Percentiles rank a stretch among this genome's conserved stretches.
phyloP scores from a whole-genome alignment of 2,797 vertebrate species.

The Gallirallus australis region DNA sequence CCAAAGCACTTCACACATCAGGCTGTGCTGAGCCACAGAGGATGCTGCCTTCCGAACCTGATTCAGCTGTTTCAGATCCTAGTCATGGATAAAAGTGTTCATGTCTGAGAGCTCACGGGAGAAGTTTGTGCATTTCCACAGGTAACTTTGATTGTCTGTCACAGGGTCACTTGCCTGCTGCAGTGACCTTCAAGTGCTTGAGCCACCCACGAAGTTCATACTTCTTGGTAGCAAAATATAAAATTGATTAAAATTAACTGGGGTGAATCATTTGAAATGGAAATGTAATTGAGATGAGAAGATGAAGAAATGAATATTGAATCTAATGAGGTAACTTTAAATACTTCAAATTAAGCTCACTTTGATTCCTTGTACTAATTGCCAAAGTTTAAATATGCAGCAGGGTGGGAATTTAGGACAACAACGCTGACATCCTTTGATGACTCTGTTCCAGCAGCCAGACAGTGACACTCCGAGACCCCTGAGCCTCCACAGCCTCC shows the following conservation, averaged over 20 bases:
- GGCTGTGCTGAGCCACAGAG: neutral
- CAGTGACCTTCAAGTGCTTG: neutral
- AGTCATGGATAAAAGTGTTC: neutral
- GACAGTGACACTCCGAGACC: neutral
- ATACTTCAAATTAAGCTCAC: neutral
- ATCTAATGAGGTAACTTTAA: neutral
- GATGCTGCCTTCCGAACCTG: neutral
- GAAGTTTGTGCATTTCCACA: neutral
- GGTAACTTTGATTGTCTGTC: fast-evolving
- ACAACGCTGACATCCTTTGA: neutral
- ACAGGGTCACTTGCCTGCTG: neutral
- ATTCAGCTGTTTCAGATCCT: neutral
- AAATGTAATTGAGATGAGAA: slow-evolving; percentile 29
- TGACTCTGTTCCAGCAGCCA: neutral
- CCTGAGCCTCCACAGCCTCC: neutral
- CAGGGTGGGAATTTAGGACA: neutral
- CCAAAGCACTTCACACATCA: fast-evolving
- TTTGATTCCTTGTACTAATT: neutral
- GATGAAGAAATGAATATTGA: neutral
- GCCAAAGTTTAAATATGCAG: neutral
- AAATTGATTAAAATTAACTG: neutral
- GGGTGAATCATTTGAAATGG: slow-evolving; percentile 29
- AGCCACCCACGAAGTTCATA: neutral
- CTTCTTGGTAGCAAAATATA: neutral
- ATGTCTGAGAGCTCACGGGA: neutral